Evolutionary conservation across 35 echinoderm and acorn worm species (phyloP), one percentile per base, ranked within the genome.

Genomic region (Patiria miniata): DNA sequence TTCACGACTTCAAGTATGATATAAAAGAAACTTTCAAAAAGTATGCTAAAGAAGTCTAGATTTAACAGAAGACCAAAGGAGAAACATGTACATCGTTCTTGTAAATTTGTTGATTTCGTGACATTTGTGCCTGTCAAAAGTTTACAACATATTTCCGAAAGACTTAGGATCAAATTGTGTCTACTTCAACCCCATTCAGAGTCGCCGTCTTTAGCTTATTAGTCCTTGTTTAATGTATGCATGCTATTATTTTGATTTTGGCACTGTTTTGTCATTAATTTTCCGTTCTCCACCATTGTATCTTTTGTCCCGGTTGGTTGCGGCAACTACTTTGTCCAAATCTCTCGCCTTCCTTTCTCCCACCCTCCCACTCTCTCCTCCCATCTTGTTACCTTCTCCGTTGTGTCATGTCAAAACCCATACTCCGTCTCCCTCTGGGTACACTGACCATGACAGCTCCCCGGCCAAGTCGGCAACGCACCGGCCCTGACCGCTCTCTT

Each of bases 261-360:
- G 32, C 51, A 18, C 32, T 83, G 56, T 83, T 54, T 38, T 54
- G 44, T 54, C 56, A 51, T 47, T 37, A 54, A 54, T 54, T 37
- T 54, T 52, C 1, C 9, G 40, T 47, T 83, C 34, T 83, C 28
- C 81, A 52, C 51, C 78, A 18, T 44, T 54, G 44, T 83, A 83
- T 83, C 52, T 44, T 42, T 32, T 83, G 34, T 42, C 56, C 34
- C 44, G 40, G 44, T 83, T 73, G 65, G 65, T 73, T 30, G 65
- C 34, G 65, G 65, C 65, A 73, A 18, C 65, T 83, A 12, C 81
- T 51, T 29, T 18, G 81, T 83, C 51, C 33, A 73, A n/a, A 12
- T 86, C 23, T 68, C 83, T 21, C 15, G 55, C 8, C 56, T 37
- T 36, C 33, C 83, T 38, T n/a, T n/a, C 83, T 40, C 83, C 58